A percentile compares a stretch with the other conserved stretches of the same genome.
phyloP scores from a whole-genome alignment of 53 echinoderm and acorn worm genomes.

The Paelopatides confundens region DNA sequence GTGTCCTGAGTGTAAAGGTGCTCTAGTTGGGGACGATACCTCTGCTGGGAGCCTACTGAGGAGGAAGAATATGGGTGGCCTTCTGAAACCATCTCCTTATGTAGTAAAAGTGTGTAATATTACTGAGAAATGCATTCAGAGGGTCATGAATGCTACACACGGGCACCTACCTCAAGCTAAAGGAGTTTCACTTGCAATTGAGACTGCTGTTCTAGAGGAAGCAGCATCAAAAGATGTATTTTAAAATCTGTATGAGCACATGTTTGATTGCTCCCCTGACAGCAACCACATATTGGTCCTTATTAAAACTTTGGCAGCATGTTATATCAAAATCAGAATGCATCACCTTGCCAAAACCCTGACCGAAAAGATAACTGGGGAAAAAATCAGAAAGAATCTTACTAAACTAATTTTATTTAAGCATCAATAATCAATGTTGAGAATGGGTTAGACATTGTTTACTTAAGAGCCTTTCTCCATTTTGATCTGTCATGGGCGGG shows the following conservation, averaged over 20 bases:
- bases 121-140: slow-evolving; percentile 47
- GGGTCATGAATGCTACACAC: slow-evolving; percentile 39
- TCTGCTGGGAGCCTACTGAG: slow-evolving; percentile 15
- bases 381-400: no score
- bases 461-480: no score
- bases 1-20: no score
- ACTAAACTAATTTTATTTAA: no score
- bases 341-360: slow-evolving; percentile 46
- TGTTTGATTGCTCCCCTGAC: slow-evolving; percentile 23
- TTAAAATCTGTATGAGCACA: not conserved
- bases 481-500: no score
- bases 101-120: slow-evolving; percentile 65
- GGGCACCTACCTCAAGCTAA: slow-evolving; percentile 48
- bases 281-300: slow-evolving; percentile 39
- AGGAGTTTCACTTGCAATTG: not conserved
- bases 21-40: slow-evolving; percentile 3
- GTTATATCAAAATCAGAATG: slow-evolving; percentile 57
- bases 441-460: no score
- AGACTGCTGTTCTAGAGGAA: slow-evolving; percentile 20
- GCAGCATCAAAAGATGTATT: not conserved
- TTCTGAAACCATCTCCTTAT: slow-evolving; percentile 39
- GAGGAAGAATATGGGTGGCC: slow-evolving; percentile 61
- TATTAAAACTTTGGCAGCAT: slow-evolving; percentile 21
- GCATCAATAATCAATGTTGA: no score
- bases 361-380: no score